Conservation (phyloP, 2,113 vertebrate species). For the Cyanoramphus novaezelandiae region DNA sequence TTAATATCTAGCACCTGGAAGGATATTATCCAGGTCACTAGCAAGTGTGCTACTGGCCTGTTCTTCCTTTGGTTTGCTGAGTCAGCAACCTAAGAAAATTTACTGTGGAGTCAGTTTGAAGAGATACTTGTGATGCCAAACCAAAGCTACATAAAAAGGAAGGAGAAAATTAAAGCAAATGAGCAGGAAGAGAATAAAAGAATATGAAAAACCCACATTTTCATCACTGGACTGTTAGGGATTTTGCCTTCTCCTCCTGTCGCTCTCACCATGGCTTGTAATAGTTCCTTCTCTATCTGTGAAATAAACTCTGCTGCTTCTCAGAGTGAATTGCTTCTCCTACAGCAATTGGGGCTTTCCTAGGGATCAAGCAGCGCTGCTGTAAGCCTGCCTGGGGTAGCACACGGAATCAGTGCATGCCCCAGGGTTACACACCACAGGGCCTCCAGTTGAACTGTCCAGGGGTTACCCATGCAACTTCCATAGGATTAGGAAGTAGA, state of each 20-base stretch:
- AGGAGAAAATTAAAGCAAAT: not conserved
- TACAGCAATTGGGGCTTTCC: not conserved
- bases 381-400: not conserved
- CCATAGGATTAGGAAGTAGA: not conserved
- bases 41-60: not conserved
- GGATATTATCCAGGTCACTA: not conserved
- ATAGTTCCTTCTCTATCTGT: not conserved
- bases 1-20: not conserved
- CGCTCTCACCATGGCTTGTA: not conserved
- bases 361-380: not conserved
- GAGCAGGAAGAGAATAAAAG: not conserved
- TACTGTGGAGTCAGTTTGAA: not conserved
- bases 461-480: rapidly evolving
- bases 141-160: not conserved
- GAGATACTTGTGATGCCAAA: not conserved
- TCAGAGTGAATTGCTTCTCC: too few species aligned
- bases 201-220: not conserved
- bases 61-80: not conserved
- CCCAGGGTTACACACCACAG: not conserved
- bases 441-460: not conserved
- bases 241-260: not conserved
- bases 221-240: too few species aligned
- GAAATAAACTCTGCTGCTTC: not conserved
- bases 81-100: not conserved
- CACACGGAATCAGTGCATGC: not conserved